phyloP scores from a whole-genome alignment of 2,888 invertebrate genomes.

The Megalurothrips usitatus region DNA sequence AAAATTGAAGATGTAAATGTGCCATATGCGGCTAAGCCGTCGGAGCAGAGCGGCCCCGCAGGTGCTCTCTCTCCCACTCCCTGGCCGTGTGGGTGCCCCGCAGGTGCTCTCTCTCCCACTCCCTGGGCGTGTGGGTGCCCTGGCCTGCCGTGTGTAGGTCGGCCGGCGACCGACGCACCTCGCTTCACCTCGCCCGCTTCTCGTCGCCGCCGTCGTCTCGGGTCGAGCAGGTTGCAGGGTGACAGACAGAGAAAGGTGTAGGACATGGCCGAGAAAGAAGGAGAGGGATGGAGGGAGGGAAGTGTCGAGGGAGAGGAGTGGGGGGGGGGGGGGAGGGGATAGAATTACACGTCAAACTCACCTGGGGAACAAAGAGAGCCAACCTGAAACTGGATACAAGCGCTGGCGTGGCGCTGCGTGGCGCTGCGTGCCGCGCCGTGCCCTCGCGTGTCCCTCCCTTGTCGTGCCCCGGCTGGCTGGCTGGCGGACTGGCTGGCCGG shows the following conservation, averaged over 20 bases:
- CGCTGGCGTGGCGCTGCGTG: neutral
- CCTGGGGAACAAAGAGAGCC: conserved; percentile 23
- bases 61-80: neutral
- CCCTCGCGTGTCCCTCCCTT: neutral
- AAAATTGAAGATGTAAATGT: conserved; percentile 27
- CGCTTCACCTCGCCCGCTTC: neutral
- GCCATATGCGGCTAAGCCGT: conserved; percentile 13
- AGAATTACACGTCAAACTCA: conserved; percentile 25
- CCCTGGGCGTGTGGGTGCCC: neutral
- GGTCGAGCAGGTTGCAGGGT: neutral
- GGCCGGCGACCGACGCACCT: neutral
- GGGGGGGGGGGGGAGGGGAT: neutral
- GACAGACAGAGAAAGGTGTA: too few relatives aligned
- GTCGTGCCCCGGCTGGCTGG: too few relatives aligned
- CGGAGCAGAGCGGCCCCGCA: neutral
- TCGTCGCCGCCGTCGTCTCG: neutral
- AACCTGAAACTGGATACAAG: conserved; percentile 24
- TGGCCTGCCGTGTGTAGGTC: neutral
- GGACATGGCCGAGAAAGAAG: neutral
- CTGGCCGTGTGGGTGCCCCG: too few relatives aligned
- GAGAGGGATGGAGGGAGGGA: neutral
- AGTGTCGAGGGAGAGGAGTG: neutral
- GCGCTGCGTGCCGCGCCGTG: neutral
- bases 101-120: neutral
- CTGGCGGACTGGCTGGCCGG: too few relatives aligned